A percentile compares a stretch with the other conserved stretches of the same genome.
Evolutionary conservation across 35 echinoderm and acorn worm species (phyloP).

Genomic region (Nesometra sesokonis): DNA sequence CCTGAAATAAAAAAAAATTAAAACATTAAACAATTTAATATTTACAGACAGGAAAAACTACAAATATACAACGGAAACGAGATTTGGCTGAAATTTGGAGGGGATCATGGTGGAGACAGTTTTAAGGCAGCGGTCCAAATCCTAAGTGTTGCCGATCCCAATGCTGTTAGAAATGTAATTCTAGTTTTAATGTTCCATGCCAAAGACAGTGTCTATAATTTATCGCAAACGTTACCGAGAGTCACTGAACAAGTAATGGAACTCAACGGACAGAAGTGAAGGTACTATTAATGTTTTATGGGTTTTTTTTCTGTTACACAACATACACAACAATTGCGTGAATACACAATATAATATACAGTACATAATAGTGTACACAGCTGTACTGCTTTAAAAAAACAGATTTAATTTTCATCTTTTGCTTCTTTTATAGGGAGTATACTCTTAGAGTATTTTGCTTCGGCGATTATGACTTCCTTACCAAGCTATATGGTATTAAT

Average conservation of each 20-base stretch:
- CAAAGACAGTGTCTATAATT: not conserved
- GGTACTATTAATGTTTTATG: not conserved
- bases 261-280: not conserved
- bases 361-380: too few species aligned
- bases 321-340: too few species aligned
- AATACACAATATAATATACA: too few species aligned
- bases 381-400: too few species aligned
- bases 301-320: too few species aligned
- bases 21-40: not conserved
- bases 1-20: too few species aligned
- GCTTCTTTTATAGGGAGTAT: not conserved
- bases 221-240: not conserved
- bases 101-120: constrained; percentile 17
- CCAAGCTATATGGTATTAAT: constrained; percentile 6
- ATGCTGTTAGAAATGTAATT: not conserved
- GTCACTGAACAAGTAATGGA: not conserved
- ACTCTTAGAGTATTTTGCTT: constrained; percentile 4
- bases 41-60: not conserved
- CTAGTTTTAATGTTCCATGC: not conserved
- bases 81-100: constrained; percentile 21
- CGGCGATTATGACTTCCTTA: constrained; percentile 14
- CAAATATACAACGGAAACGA: not conserved
- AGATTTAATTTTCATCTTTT: too few species aligned
- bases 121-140: constrained; percentile 15
- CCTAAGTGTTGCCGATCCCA: not conserved